Base-by-base conservation (phyloP, 2,888 invertebrate species). In the Deroplatys truncata region DNA sequence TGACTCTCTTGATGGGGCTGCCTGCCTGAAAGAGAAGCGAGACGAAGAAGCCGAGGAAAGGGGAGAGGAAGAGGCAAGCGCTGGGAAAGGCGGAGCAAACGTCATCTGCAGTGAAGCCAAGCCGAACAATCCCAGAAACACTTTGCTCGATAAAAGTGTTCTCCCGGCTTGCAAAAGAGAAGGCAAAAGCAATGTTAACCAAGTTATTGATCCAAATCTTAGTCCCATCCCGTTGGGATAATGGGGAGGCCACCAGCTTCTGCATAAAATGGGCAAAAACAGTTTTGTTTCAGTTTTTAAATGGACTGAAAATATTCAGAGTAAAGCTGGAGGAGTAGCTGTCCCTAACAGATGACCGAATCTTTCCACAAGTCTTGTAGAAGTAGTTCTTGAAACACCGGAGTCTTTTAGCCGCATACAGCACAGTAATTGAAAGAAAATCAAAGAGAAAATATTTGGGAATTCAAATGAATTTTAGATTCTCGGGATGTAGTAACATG, bases 21-120 rank as follows among this genome's bases (percentile, higher is more conserved):
- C 87, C 35, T 87, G 83, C 35, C 43, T 82, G 83, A 43, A 87
- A 29, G 82, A 87, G 87, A 72, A 72, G 56, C 16, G 16, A 72
- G 56, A 72, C 20, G 16, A 72, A 72, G 56, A 20, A 72, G 43
- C 3, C 85, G 13, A 15, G 82, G 82, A 25, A 4, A 31, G 13
- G 13, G 25, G 31, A 31, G 29, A 35, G 29, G 83, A 83, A 8
- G 56, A 25, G 87, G n/a, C n/a, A 31, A 31, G 87, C 83, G 87
- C 87, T 87, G 87, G 83, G 87, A 87, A 87, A 87, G 87, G 87
- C 87, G 87, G 87, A 87, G 87, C 83, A 87, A 83, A 87, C 87
- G 87, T 87, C 87, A 87, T 87, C 87, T 87, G 87, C 87, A 87
- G 87, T 87, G 87, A 87, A 87, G 87, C 83, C 87, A 87, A 87